Conservation (phyloP, 1,140 invertebrate genomes). For the Trichogramma pretiosum region DNA sequence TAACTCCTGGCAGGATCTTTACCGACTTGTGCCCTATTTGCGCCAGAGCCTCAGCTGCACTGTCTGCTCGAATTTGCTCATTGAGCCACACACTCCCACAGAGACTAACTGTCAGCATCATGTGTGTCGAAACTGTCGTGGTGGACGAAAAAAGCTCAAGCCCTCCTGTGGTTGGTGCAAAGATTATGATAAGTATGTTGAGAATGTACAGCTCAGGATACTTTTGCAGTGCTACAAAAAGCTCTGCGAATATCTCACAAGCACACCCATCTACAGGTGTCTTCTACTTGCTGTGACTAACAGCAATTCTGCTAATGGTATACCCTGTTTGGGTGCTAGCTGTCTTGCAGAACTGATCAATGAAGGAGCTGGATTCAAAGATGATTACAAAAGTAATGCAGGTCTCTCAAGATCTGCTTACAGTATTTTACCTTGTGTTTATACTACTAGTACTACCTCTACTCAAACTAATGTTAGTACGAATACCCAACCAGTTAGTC, state of each 20-base stretch:
- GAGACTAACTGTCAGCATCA: constrained; percentile 80
- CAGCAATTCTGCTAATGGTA: constrained; percentile 23
- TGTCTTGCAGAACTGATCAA: constrained; percentile 66
- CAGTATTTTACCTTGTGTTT: constrained; percentile 64
- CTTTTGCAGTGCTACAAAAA: constrained; percentile 81
- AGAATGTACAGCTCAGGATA: constrained; percentile 73
- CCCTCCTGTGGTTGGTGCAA: constrained; percentile 78
- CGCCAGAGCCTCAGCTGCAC: constrained; percentile 80
- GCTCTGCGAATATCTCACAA: constrained; percentile 71
- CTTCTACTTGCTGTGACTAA: constrained; percentile 42
- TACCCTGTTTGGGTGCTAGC: constrained; percentile 39
- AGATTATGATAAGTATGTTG: constrained; percentile 71
- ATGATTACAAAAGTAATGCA: constrained; percentile 63
- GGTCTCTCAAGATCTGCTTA: constrained; percentile 62
- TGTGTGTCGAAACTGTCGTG: constrained; percentile 72
- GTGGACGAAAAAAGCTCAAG: constrained; percentile 74
- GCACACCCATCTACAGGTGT: constrained; percentile 58
- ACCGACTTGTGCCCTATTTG: constrained; percentile 71
- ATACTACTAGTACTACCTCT: constrained; percentile 54
- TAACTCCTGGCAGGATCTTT: constrained; percentile 69
- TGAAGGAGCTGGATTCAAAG: constrained; percentile 69
- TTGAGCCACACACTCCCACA: constrained; percentile 72
- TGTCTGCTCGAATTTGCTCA: constrained; percentile 75
- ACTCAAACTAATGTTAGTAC: constrained; percentile 47
- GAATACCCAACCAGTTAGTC: not conserved